Conservation (phyloP, 2,888 invertebrate genomes). For the Galeopsomyia nigrocyanea region DNA sequence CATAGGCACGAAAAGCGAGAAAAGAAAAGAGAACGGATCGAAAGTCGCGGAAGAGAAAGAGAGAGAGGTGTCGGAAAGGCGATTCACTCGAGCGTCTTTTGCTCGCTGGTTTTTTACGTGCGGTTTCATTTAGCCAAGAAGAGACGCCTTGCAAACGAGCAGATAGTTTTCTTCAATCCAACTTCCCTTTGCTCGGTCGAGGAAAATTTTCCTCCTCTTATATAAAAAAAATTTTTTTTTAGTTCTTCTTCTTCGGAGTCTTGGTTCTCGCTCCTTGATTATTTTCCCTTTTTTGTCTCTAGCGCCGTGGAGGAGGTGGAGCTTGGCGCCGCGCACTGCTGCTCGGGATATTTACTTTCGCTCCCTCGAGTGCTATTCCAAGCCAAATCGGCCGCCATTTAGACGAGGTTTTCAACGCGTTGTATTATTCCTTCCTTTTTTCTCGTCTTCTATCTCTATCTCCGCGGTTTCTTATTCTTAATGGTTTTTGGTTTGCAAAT, state of each 20-base stretch:
- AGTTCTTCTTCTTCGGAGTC: neutral
- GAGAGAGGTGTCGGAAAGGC: slow-evolving; percentile 58
- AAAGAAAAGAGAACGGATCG: neutral
- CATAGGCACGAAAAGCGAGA: too few species aligned
- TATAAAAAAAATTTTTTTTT: slow-evolving; percentile 41
- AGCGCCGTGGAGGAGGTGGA: too few species aligned
- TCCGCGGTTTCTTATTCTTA: neutral
- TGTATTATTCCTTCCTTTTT: neutral
- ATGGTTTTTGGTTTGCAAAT: neutral
- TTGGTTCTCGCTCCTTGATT: slow-evolving; percentile 12
- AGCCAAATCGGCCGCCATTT: slow-evolving; percentile 10
- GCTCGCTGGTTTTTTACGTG: slow-evolving; percentile 61
- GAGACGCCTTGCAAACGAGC: slow-evolving; percentile 43
- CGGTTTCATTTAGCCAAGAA: slow-evolving; percentile 63
- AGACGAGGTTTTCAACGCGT: too few species aligned
- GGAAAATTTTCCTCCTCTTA: slow-evolving; percentile 32
- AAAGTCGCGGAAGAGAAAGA: neutral
- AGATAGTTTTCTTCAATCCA: slow-evolving; percentile 26
- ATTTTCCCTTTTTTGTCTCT: neutral
- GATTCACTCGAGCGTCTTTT: slow-evolving; percentile 57
- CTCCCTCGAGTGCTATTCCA: slow-evolving; percentile 10
- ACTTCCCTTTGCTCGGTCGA: slow-evolving; percentile 11
- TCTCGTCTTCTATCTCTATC: neutral
- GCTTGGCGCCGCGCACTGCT: too few species aligned
- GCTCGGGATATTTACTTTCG: neutral